Evolutionary conservation across 2,797 vertebrate species (phyloP).

Genomic region (Phalanger gymnotis): DNA sequence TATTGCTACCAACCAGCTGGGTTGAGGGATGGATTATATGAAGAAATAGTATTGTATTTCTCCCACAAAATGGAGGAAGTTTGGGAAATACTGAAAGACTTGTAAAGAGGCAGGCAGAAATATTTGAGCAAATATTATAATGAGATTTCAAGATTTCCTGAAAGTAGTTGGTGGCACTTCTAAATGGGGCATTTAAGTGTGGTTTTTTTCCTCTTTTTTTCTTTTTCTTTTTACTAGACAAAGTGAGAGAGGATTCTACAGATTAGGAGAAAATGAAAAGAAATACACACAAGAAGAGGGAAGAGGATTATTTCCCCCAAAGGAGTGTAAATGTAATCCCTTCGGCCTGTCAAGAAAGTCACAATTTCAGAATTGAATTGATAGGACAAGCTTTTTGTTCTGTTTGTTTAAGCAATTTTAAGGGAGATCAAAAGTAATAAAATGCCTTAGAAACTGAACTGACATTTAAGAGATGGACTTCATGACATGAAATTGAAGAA

Average conservation of each 20-base stretch:
- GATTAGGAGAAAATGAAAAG: neutral
- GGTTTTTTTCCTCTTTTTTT: neutral
- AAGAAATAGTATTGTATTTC: neutral
- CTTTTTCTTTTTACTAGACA: neutral
- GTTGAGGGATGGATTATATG: neutral
- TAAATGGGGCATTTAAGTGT: neutral
- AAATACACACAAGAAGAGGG: neutral
- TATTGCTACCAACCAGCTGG: neutral
- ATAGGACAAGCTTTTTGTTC: neutral
- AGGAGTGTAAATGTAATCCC: neutral
- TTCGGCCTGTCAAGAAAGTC: neutral
- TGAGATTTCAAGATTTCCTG: neutral
- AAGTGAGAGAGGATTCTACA: neutral
- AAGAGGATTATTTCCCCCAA: neutral
- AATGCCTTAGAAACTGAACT: neutral
- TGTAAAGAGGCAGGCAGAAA: neutral
- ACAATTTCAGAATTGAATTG: neutral
- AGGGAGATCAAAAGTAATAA: rapidly evolving
- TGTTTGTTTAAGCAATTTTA: neutral
- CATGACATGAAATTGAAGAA: neutral
- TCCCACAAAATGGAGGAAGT: slow-evolving; percentile 26
- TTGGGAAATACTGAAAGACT: neutral
- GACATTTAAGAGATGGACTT: neutral
- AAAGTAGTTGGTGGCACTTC: rapidly evolving
- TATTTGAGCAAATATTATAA: neutral